Conservation (phyloP, 2,113 vertebrate species). For the Nesogale talazaci region DNA sequence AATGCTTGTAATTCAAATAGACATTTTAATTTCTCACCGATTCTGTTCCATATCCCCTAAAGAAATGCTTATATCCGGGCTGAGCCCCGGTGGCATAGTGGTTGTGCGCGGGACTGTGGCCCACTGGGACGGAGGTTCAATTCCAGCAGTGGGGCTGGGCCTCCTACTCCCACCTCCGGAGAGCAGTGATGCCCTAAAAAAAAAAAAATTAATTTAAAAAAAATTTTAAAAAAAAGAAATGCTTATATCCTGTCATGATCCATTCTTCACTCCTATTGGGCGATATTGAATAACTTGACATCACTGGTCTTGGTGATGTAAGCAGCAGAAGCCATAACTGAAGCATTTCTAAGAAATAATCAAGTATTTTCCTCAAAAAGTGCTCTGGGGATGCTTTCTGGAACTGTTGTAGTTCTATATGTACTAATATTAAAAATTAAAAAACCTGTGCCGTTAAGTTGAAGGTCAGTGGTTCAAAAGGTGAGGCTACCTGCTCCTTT, state of each 20-base stretch:
- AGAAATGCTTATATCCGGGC: background rate
- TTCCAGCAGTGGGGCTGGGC: too few species aligned
- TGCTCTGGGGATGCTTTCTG: background rate
- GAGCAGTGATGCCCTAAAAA: too few species aligned
- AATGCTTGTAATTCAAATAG: background rate
- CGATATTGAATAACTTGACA: background rate
- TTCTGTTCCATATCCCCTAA: background rate
- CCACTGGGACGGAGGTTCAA: too few species aligned
- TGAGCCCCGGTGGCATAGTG: too few species aligned
- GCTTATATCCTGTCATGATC: background rate
- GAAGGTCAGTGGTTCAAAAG: too few species aligned
- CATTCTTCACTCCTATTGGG: background rate
- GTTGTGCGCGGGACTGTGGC: too few species aligned
- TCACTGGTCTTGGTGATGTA: background rate
- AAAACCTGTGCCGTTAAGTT: too few species aligned
- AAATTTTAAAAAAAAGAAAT: too few species aligned
- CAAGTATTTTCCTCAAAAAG: constrained; percentile 6
- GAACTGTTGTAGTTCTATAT: background rate
- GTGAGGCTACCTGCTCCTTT: too few species aligned
- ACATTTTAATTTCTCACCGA: background rate
- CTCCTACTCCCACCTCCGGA: too few species aligned
- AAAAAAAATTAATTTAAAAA: too few species aligned
- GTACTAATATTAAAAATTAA: too few species aligned
- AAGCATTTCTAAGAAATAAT: background rate
- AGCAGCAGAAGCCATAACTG: background rate